Evolutionary conservation across 1,140 invertebrate genomes (phyloP), one percentile per base, ranked within the genome.

Genomic region (Antheraea pernyi): DNA sequence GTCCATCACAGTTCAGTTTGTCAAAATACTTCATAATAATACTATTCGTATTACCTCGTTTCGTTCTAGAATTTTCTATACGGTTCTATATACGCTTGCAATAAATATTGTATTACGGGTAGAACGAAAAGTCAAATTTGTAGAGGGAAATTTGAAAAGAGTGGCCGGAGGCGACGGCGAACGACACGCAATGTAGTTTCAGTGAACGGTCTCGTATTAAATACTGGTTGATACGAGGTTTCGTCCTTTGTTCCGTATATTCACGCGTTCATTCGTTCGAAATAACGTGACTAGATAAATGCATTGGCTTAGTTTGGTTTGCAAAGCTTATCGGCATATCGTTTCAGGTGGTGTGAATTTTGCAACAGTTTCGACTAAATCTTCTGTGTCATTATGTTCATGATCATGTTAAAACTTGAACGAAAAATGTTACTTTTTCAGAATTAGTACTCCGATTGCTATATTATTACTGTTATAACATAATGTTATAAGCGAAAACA

Each of bases 1-100:
- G 22, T 79, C 76, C 74, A 81, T 84, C 75, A 79, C 72, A 82
- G 75, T 71, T 76, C 81, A 79, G 82, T 86, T 84, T 83, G 83
- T 83, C 80, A 83, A 80, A 84, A 83, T 78, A 72, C 78, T 75
- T 82, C 78, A 81, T 72, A 66, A 73, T 77, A 80, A 77, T 69
- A 78, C 71, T 78, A 73, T 82, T 81, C 81, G 73, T 70, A 60
- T 75, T 79, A 71, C 74, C 72, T 68, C 60, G 74, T 78, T 75
- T 53, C 65, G 70, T 42, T 53, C 66, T 67, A 63, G 68, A 60
- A 63, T 67, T 62, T 69, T 70, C 58, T 73, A 58, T 73, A 69
- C 69, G 42, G 61, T 70, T 59, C 69, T 74, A 73, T 70, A 75
- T 72, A 73, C 59, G 70, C 69, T 67, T 69, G 71, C 72, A 79